Evolutionary conservation across 2,113 vertebrate species (phyloP).

Genomic region (Clarias gariepinus): DNA sequence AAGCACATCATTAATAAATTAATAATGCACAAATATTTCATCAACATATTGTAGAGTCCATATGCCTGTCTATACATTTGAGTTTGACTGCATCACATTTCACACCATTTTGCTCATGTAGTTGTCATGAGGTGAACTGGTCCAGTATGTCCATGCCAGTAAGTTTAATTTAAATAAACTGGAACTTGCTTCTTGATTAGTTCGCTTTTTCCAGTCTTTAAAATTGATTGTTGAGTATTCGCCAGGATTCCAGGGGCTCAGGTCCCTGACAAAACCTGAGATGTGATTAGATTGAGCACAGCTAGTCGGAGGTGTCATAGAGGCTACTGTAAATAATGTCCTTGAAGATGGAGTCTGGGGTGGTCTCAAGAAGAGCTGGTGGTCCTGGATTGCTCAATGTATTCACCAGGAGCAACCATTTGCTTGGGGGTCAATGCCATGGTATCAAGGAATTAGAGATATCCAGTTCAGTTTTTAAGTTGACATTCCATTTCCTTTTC

Average conservation of each 20-base stretch:
- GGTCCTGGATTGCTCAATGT: constrained; percentile 17
- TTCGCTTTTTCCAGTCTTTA: constrained; percentile 25
- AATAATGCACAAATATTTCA: not conserved
- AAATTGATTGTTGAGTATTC: not conserved
- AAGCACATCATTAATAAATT: not conserved
- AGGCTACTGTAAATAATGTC: not conserved
- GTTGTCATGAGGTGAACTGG: not conserved
- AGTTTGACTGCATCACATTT: not conserved
- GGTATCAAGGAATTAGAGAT: not conserved
- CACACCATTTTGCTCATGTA: too few relatives aligned
- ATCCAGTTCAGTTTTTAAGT: not conserved
- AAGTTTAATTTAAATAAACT: not conserved
- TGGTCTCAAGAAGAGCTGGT: not conserved
- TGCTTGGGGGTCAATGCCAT: not conserved
- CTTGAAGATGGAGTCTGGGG: not conserved
- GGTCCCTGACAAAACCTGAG: constrained; percentile 11
- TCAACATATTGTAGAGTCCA: not conserved
- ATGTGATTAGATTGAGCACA: constrained; percentile 27
- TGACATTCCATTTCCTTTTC: not conserved
- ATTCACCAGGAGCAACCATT: constrained; percentile 23
- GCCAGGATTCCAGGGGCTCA: not conserved
- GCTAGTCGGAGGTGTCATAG: constrained; percentile 15
- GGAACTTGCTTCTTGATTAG: not conserved
- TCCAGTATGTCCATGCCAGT: not conserved
- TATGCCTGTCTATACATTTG: not conserved